Evolutionary conservation across 2,888 invertebrate species (phyloP), one percentile per base, ranked within the genome.

Genomic region (Lapara coniferarum): DNA sequence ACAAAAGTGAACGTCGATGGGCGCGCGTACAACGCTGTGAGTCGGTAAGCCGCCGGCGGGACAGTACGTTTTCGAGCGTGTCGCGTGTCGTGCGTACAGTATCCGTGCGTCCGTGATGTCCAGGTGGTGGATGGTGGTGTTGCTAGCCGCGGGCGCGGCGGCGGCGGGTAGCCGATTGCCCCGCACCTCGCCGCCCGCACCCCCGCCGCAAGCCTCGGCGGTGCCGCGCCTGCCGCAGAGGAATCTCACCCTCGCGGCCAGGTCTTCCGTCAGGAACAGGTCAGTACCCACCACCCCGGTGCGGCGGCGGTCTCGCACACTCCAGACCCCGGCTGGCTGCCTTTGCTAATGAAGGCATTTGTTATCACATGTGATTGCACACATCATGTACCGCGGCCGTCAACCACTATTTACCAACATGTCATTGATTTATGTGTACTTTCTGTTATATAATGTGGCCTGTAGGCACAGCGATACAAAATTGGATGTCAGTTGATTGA

Each of bases 121-220:
- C 81, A 84, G 87, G 85, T 88, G 91, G 91, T 90, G 89, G 87
- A 81, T 91, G 86, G 81, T 91, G 85, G 82, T 90, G 87, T 72
- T 91, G 80, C 77, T 89, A 79, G 90, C 85, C 76, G 85, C 85
- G 76, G 84, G 86, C 74, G 89, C 85, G 79, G 89, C 86, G 82
- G 92, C 92, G 80, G 91, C 89, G 77, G 92, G 90, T 73, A 85
- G 89, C 76, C 89, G 92, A 81, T 81, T 90, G 85, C 91, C 92
- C 79, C 88, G 91, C 75, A 91, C 90, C 80, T 91, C 88, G 77
- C 87, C 84, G 81, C 85, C 88, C 79, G 87, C 85, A 77, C 85
- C 95, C 78, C 87, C 95, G 75, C 90, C 95, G 63, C 86, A 95
- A 76, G 95, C 88, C 89, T 76, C 95, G 68, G 89, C 95, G 74